Percentiles rank a stretch among this genome's conserved stretches.
phyloP scores from a whole-genome alignment of 2,797 vertebrate genomes.

The Tangara arthus region DNA sequence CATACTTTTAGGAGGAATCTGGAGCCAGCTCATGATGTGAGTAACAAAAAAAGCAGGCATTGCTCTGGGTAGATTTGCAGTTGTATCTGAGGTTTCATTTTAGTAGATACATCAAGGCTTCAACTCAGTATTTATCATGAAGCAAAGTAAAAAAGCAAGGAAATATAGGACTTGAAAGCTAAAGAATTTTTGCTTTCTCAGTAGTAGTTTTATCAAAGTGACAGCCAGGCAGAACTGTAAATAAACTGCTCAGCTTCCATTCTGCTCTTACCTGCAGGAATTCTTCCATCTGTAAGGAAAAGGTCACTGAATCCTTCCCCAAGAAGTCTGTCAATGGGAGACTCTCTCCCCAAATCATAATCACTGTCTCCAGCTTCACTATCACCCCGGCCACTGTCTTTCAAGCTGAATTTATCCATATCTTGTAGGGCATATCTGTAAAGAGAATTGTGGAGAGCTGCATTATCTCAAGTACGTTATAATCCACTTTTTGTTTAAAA shows the following conservation, averaged over 20 bases:
- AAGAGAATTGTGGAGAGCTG: conserved; percentile 33
- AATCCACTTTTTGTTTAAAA: background rate
- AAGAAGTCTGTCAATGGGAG: conserved; percentile 95
- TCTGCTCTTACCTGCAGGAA: conserved; percentile 89
- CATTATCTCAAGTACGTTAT: background rate
- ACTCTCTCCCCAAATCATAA: conserved; percentile 95
- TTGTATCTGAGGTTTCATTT: background rate
- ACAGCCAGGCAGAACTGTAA: conserved; percentile 43
- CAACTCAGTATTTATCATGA: background rate
- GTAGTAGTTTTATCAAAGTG: conserved; percentile 10
- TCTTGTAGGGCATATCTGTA: conserved; percentile 94
- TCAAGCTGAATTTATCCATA: conserved; percentile 99
- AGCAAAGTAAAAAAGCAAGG: background rate
- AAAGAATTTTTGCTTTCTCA: conserved; percentile 25
- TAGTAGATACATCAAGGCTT: background rate
- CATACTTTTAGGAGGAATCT: background rate
- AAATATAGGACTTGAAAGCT: background rate
- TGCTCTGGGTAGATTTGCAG: conserved; percentile 5
- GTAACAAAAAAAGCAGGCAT: background rate
- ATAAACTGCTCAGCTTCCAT: conserved; percentile 38
- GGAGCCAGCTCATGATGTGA: background rate
- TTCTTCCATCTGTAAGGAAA: conserved; percentile 90
- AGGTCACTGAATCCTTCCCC: conserved; percentile 96
- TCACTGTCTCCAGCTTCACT: conserved; percentile 98
- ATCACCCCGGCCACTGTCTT: conserved; percentile 97